Percentiles rank a stretch among this genome's conserved stretches.
phyloP scores from a whole-genome alignment of 2,888 invertebrate genomes.

The Tanytarsus gracilentus region DNA sequence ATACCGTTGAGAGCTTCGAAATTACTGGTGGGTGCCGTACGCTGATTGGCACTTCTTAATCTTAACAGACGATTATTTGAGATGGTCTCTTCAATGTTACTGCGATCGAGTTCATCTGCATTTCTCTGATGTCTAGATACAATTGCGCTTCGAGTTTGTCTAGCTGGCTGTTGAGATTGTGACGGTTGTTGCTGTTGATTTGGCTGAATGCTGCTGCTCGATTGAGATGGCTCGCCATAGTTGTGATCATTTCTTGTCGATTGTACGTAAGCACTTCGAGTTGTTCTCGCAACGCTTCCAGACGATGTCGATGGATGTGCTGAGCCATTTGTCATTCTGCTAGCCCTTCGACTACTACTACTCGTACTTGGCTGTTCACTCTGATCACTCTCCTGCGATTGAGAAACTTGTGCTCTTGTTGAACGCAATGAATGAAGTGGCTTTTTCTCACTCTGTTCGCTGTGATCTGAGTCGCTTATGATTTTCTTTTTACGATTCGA shows the following conservation, averaged over 20 bases:
- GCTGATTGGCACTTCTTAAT: conserved; percentile 11
- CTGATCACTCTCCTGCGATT: conserved; percentile 34
- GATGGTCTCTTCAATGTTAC: conserved; percentile 17
- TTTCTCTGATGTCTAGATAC: conserved; percentile 42
- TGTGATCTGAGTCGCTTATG: conserved; percentile 1
- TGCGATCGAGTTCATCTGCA: conserved; percentile 39
- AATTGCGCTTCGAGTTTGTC: conserved; percentile 36
- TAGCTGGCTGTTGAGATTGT: conserved; percentile 32
- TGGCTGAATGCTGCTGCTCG: no score
- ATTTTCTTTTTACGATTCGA: conserved; percentile 30
- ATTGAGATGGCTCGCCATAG: conserved; percentile 39
- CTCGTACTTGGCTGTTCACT: conserved; percentile 38
- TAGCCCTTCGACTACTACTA: conserved; percentile 35
- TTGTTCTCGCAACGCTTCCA: neutral
- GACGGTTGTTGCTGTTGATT: neutral
- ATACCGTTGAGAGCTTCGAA: conserved; percentile 22
- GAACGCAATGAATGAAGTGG: conserved; percentile 33
- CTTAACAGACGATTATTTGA: conserved; percentile 2
- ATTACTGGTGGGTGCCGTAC: conserved; percentile 18
- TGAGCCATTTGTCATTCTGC: conserved; percentile 32
- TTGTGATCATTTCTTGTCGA: conserved; percentile 38
- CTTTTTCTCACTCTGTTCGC: conserved; percentile 34
- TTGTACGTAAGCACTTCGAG: neutral
- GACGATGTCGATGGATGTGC: neutral
- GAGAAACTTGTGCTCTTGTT: conserved; percentile 32